Conservation (phyloP, 2,888 invertebrate species). For the Idaea straminata region DNA sequence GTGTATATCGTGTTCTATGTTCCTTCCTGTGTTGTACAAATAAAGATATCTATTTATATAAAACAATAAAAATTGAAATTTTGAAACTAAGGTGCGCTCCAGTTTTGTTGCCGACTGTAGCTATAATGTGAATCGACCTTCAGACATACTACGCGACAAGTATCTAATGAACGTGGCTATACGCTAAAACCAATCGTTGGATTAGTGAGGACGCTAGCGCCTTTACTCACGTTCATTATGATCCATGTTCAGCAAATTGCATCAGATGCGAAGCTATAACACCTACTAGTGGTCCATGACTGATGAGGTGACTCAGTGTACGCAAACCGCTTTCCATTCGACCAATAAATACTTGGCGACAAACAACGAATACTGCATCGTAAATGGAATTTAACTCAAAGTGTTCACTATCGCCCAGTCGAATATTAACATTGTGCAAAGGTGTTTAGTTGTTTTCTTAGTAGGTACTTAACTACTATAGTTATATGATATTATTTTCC, state of each 20-base stretch:
- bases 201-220: background rate
- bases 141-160: background rate
- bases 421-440: too few species aligned
- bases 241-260: conserved; percentile 7
- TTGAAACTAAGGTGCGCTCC: too few species aligned
- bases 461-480: too few species aligned
- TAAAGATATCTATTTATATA: too few species aligned
- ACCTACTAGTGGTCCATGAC: conserved; percentile 21
- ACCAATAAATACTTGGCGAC: conserved; percentile 3
- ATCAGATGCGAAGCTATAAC: conserved; percentile 22
- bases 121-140: background rate
- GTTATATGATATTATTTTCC: too few species aligned
- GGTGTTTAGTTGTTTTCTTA: too few species aligned
- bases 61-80: too few species aligned
- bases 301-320: conserved; percentile 22
- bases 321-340: conserved; percentile 15
- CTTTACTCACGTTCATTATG: background rate
- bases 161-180: background rate
- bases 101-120: too few species aligned
- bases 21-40: too few species aligned
- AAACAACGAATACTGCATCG: background rate
- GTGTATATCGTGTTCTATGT: too few species aligned
- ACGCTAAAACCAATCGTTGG: background rate
- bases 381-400: too few species aligned
- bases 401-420: too few species aligned